Evolutionary conservation across 1,140 invertebrate genomes (phyloP).

Genomic region (Liolophura sinensis): DNA sequence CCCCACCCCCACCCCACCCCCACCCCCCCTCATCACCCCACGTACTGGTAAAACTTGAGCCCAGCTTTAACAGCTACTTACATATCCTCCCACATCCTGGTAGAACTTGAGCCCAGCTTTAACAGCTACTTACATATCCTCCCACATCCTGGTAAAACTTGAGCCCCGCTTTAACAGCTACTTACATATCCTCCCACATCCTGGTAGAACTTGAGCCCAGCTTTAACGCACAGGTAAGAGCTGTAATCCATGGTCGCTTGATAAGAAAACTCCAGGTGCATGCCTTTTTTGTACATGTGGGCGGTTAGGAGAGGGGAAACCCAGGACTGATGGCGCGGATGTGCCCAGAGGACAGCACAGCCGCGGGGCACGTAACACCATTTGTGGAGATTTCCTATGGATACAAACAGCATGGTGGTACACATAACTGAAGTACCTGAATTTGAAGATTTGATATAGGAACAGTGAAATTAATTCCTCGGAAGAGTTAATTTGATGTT

Average conservation of each 20-base stretch:
- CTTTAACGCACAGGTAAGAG: slow-evolving; percentile 24
- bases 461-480: background rate
- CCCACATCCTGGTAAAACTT: too few relatives aligned
- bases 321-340: slow-evolving; percentile 28
- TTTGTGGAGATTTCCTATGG: slow-evolving; percentile 46
- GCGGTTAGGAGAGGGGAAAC: slow-evolving; percentile 30
- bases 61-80: too few relatives aligned
- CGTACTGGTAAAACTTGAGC: too few relatives aligned
- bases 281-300: slow-evolving; percentile 8
- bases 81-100: too few relatives aligned
- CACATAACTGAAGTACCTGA: background rate
- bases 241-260: slow-evolving; percentile 39
- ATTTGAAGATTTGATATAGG: background rate
- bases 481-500: background rate
- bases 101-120: too few relatives aligned
- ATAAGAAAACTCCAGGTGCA: slow-evolving; percentile 31
- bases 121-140: too few relatives aligned
- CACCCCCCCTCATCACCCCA: too few relatives aligned
- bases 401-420: background rate
- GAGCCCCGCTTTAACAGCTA: background rate
- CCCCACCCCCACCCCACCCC: too few relatives aligned
- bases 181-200: slow-evolving; percentile 35
- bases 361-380: slow-evolving; percentile 42
- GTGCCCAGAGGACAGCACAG: slow-evolving; percentile 36
- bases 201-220: slow-evolving; percentile 34